Conservation (phyloP, 2,797 vertebrate species). For the Squalus acanthias region DNA sequence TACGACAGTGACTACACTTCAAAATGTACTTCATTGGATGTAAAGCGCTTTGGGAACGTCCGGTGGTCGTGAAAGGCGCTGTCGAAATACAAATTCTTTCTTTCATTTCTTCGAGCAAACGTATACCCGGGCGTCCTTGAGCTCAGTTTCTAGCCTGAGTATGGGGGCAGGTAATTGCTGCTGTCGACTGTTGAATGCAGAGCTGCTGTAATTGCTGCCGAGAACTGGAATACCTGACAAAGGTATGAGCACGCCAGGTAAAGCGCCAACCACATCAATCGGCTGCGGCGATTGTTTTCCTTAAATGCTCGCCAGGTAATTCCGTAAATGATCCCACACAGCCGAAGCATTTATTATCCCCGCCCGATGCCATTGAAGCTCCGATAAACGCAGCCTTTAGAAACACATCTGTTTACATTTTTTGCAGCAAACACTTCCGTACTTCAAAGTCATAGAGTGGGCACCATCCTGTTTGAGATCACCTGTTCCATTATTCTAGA, state of each 20-base stretch:
- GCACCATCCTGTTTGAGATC: not conserved
- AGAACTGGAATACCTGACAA: not conserved
- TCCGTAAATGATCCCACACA: not conserved
- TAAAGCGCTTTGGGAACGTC: no score
- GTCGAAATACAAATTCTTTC: not conserved
- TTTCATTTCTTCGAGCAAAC: not conserved
- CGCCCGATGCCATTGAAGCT: not conserved
- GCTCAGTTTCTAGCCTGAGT: not conserved
- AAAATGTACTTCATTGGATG: not conserved
- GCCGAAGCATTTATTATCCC: not conserved
- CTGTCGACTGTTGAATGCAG: not conserved
- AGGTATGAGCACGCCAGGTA: not conserved
- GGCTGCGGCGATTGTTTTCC: not conserved
- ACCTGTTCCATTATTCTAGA: not conserved
- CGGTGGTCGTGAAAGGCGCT: no score
- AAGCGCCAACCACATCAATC: not conserved
- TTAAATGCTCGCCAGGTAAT: not conserved
- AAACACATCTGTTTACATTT: constrained; percentile 7
- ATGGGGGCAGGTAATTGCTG: not conserved
- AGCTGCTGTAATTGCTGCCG: not conserved
- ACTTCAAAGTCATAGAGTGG: not conserved
- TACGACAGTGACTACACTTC: not conserved
- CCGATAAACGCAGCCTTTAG: not conserved
- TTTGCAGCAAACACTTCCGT: not conserved
- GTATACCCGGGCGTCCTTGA: no score